Conservation (phyloP, 2,888 invertebrate species). For the Acrobasis repandana region DNA sequence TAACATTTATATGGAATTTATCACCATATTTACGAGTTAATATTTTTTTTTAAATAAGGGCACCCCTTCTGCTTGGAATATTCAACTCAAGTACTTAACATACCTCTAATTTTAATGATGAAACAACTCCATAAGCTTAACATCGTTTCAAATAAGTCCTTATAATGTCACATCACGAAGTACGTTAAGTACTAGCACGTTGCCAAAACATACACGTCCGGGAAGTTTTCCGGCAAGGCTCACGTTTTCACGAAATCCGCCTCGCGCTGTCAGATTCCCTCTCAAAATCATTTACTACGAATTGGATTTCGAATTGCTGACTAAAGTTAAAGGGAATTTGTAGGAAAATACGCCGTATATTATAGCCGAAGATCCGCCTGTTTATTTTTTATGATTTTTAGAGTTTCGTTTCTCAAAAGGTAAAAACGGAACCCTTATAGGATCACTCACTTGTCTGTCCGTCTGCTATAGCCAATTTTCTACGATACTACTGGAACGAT, state of each 20-base stretch:
- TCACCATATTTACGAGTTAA: too few species aligned
- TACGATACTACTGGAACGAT: too few species aligned
- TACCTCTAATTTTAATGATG: too few species aligned
- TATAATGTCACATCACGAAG: background rate
- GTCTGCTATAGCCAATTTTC: too few species aligned
- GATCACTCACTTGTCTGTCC: too few species aligned
- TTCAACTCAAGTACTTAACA: too few species aligned
- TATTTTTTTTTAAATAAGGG: too few species aligned
- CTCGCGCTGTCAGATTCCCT: slow-evolving; percentile 25
- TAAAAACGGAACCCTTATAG: too few species aligned
- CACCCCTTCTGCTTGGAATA: too few species aligned
- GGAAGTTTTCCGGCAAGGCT: slow-evolving; percentile 3
- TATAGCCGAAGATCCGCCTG: background rate
- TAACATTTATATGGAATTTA: too few species aligned
- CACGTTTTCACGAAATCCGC: slow-evolving; percentile 27
- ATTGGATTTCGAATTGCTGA: slow-evolving; percentile 40
- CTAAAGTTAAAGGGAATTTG: slow-evolving; percentile 36
- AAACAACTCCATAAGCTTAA: too few species aligned
- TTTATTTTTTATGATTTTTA: background rate
- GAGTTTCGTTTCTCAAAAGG: background rate
- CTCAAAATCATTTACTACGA: slow-evolving; percentile 34
- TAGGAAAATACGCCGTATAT: slow-evolving; percentile 27
- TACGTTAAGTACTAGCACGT: background rate
- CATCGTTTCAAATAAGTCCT: too few species aligned
- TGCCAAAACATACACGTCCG: slow-evolving; percentile 17